Evolutionary conservation across 2,888 invertebrate genomes (phyloP).

Genomic region (Drosophila diplacantha): DNA sequence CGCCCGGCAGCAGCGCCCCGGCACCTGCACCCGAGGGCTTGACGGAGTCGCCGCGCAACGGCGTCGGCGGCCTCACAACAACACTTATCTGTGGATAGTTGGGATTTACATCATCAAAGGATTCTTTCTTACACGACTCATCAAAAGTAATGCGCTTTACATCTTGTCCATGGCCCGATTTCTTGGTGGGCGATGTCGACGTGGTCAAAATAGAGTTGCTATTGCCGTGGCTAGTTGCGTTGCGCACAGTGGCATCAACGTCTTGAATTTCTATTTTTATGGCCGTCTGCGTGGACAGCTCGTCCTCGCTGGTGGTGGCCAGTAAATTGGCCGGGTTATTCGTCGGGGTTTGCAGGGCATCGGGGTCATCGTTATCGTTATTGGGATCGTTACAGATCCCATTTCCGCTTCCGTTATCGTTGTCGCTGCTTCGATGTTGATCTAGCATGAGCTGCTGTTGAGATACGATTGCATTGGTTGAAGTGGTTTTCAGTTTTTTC

Average conservation of each 20-base stretch:
- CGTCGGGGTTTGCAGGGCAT: constrained; percentile 45
- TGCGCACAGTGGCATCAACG: constrained; percentile 47
- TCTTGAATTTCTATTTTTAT: constrained; percentile 72
- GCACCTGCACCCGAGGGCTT: constrained; percentile 76
- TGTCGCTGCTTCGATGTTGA: constrained; percentile 61
- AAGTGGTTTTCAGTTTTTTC: constrained; percentile 68
- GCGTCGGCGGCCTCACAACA: constrained; percentile 87
- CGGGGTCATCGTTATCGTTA: constrained; percentile 45
- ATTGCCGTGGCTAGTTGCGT: constrained; percentile 23
- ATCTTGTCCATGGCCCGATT: constrained; percentile 75
- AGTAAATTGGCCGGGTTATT: constrained; percentile 25
- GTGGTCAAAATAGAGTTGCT: constrained; percentile 60
- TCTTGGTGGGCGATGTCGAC: constrained; percentile 72
- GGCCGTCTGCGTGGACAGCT: constrained; percentile 67
- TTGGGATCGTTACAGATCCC: neutral
- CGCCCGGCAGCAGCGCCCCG: constrained; percentile 65
- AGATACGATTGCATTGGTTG: constrained; percentile 70
- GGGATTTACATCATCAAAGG: constrained; percentile 78
- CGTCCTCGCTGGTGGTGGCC: constrained; percentile 65
- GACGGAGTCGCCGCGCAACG: constrained; percentile 82
- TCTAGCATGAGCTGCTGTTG: constrained; percentile 73
- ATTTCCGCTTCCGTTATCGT: constrained; percentile 49
- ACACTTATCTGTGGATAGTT: constrained; percentile 84
- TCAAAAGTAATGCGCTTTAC: constrained; percentile 78
- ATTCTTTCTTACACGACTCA: constrained; percentile 78